Evolutionary conservation across 2,113 vertebrate species (phyloP).

Genomic region (Herpetotheres cachinnans): DNA sequence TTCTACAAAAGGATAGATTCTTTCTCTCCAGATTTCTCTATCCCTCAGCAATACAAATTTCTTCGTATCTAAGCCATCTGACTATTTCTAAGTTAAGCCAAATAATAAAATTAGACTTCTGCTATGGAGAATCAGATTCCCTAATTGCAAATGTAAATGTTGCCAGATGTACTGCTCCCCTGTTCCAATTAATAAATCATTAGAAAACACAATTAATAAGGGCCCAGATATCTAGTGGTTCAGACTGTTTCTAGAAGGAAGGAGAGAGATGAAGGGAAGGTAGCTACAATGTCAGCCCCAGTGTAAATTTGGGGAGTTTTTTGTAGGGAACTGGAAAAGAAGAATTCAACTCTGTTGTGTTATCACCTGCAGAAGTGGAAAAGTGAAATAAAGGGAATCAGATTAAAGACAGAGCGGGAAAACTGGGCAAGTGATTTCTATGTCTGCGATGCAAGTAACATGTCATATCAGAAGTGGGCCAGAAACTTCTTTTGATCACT

Average conservation of each 20-base stretch:
- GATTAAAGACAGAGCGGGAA: neutral
- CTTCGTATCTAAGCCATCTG: conserved; percentile 5
- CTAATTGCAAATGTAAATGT: conserved; percentile 70
- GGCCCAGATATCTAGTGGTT: neutral
- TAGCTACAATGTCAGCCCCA: neutral
- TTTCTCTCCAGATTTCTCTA: neutral
- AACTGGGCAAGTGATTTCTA: neutral
- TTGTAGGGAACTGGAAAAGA: neutral
- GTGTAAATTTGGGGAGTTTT: neutral
- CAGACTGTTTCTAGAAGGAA: conserved; percentile 2
- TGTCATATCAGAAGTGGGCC: neutral
- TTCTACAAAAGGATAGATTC: neutral
- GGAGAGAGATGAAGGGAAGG: neutral
- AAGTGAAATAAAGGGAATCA: neutral
- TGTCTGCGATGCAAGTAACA: neutral
- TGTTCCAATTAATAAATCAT: conserved; percentile 74
- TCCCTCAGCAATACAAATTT: conserved; percentile 6
- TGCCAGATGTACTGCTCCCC: conserved; percentile 67
- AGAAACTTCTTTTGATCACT: neutral
- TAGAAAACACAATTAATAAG: conserved; percentile 69
- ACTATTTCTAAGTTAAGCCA: conserved; percentile 40
- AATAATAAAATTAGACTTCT: conserved; percentile 57
- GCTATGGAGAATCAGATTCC: conserved; percentile 6
- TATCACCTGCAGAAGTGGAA: neutral
- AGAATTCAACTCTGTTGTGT: neutral